A percentile compares a stretch with the other conserved stretches of the same genome.
Evolutionary conservation across 1,140 invertebrate genomes (phyloP).

Genomic region (Lucilia sericata): DNA sequence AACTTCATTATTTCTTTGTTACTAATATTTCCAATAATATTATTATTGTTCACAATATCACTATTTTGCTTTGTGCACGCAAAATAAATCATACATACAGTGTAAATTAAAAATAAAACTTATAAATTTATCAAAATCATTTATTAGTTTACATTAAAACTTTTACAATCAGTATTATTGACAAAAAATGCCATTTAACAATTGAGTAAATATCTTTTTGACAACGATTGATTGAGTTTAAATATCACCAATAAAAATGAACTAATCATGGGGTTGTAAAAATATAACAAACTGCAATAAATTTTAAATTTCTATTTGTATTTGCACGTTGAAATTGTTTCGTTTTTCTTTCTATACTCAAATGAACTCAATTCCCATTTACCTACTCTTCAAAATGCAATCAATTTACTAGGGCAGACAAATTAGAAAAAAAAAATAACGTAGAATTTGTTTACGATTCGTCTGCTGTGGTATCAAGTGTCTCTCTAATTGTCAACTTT

Average conservation of each 20-base stretch:
- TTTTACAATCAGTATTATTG: constrained; percentile 31
- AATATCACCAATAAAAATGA: constrained; percentile 38
- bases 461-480: constrained; percentile 9
- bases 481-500: background rate
- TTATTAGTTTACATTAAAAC: constrained; percentile 20
- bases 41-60: background rate
- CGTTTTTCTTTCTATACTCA: background rate
- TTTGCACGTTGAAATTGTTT: too few species aligned
- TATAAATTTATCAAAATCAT: constrained; percentile 18
- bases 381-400: background rate
- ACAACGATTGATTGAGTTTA: constrained; percentile 43
- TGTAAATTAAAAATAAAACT: background rate
- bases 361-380: background rate
- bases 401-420: constrained; percentile 15
- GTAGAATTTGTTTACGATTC: background rate
- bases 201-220: constrained; percentile 28
- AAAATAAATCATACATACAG: too few species aligned
- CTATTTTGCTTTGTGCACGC: background rate
- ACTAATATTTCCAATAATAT: background rate
- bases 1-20: too few species aligned
- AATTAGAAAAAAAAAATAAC: background rate
- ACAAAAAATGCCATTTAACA: constrained; percentile 30
- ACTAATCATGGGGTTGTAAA: constrained; percentile 30
- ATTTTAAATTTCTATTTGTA: constrained; percentile 21
- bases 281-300: constrained; percentile 22